These are phyloP conservation scores for Fundulus diaphanus DNA, from an alignment of 2,797 vertebrate species.

Conservation along the genomic window DNA sequence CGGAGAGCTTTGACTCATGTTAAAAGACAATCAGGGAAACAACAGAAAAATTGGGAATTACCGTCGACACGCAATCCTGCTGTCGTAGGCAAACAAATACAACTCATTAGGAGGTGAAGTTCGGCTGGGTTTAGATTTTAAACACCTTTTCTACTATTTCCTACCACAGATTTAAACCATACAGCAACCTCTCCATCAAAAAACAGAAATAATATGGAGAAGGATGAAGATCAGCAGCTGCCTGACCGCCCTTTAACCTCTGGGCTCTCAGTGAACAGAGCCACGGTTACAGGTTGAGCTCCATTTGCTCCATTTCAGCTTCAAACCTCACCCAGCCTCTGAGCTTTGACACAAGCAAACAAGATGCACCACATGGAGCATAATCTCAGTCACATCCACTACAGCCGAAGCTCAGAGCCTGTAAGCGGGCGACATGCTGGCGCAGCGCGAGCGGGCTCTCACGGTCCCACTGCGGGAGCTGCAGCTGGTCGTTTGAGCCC, in stretches of 20 bases:
- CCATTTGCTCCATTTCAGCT: constrained; percentile 28
- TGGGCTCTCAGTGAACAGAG: constrained; percentile 9
- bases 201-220: not conserved
- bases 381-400: constrained; percentile 46
- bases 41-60: not conserved
- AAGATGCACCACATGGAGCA: constrained; percentile 31
- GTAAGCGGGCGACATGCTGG: constrained; percentile 42
- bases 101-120: not conserved
- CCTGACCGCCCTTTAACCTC: not conserved
- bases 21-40: constrained; percentile 22
- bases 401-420: constrained; percentile 49
- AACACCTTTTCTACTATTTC: not conserved
- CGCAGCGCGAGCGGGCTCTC: constrained; percentile 46
- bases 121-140: not conserved
- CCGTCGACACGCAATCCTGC: too few relatives aligned
- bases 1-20: constrained; percentile 18
- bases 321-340: constrained; percentile 1
- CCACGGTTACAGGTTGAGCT: constrained; percentile 45
- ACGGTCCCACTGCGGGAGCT: constrained; percentile 32
- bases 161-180: too few relatives aligned
- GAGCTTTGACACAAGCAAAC: constrained; percentile 28
- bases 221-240: not conserved
- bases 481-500: constrained; percentile 63
- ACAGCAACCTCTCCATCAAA: not conserved
- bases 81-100: not conserved